Evolutionary conservation across 2,888 invertebrate genomes (phyloP), one percentile per base, ranked within the genome.

Genomic region (Tetanocera ferruginea): DNA sequence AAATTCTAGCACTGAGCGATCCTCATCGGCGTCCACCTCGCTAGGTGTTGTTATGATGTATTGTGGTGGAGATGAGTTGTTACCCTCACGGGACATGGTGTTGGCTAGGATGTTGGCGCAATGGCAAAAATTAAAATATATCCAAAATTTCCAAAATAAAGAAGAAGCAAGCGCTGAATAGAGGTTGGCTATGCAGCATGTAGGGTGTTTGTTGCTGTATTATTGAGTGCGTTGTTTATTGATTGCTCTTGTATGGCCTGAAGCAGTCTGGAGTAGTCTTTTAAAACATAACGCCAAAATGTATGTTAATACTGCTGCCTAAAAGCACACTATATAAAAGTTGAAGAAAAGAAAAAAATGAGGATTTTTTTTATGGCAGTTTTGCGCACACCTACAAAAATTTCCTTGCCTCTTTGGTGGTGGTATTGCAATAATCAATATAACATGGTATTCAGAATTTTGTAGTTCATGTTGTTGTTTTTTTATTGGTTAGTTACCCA

Each of bases 31-130:
- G 76, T 88, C 88, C 52, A 84, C 86, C 76, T 90, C 90, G 79
- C 90, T 89, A 43, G 90, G 90, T 14, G 89, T 88, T 31, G 90
- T 90, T 77, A 90, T 86, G 64, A 90, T 89, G 77, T 89, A 89
- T 57, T 89, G 87, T 4, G 90, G 89, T 70, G 89, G 86, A 66
- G 86, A 81, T 17, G 66, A 11, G 17, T 37, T 23, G 34, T 78
- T 71, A 52, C 66, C 78, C 11, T 72, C 79, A 23, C 70, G 28
- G 57, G 79, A 77, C 81, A 66, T 77, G 5, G n/a, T 62, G 60
- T n/a, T 17, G 31, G 5, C 8, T 14, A 34, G 37, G 3, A 62
- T 9, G 31, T 3, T 11, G 14, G 19, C 66, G 37, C 43, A 43
- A 43, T 43, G 43, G 1, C 14, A 43, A 43, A 43, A 43, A 43